Base-by-base conservation (phyloP, 2,113 vertebrate genomes). In the Barbus barbus region DNA sequence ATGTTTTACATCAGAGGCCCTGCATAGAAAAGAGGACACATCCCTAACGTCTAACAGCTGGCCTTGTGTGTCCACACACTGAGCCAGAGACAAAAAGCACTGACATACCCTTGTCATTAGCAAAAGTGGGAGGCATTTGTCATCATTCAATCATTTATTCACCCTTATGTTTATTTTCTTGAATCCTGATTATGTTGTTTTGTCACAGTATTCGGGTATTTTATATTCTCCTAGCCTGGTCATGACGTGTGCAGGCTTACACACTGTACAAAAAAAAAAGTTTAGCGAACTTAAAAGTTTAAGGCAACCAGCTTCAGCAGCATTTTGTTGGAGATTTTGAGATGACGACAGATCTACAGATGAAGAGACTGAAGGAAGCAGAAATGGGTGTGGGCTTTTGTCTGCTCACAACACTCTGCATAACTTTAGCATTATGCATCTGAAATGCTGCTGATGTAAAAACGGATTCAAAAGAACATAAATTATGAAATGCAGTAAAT, bases 31-130 rank as follows among this genome's bases (percentile, higher is more conserved):
- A 33, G 81, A 90, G 88, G 84, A 80, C 84, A 90, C 33, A 77
- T 86, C 58, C 84, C 84, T 95, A 95, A 95, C 90, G 65, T 72
- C 79, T 91, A 94, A 92, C 95, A 88, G 85, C 87, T 88, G 87
- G 24, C 33, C 8, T 56, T 85, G 76, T 38, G 31, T 61, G 56
- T 65, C 67, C 44, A 76, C 60, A 78, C 31, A 48, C 63, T 69
- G 65, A 81, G 79, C 44, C 60, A 18, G 26, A 20, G 61, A 38
- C 44, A 58, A 80, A 26, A 73, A 65, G 53, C 61, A 13, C 53
- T 33, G 28, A 38, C 7, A 73, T 77, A 51, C 26, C 28, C 9
- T 44, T 28, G 22, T 31, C 53, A 61, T 61, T 14, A 74, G 36
- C 65, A 38, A 11, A 69, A 36, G 28, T 31, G 33, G 16, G 63